Percentiles rank a stretch among this genome's conserved stretches.
phyloP scores from a whole-genome alignment of 2,797 vertebrate species.

The Octomys mimax region DNA sequence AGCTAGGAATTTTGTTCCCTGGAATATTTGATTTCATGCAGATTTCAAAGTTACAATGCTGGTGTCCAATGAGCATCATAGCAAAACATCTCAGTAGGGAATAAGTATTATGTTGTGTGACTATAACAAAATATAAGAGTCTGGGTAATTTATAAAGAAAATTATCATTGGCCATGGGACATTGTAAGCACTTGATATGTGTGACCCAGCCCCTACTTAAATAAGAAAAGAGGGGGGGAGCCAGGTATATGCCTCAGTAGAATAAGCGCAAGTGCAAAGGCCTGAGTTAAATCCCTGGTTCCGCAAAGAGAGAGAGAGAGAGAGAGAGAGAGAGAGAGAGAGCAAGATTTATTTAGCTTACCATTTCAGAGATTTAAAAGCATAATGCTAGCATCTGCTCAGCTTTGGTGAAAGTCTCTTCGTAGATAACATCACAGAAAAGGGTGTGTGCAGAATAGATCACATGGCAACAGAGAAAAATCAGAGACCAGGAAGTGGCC shows the following conservation, averaged over 20 bases:
- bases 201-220: too few species aligned
- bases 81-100: neutral
- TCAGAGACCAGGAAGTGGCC: neutral
- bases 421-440: neutral
- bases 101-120: neutral
- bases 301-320: too few species aligned
- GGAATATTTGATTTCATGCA: conserved; percentile 40
- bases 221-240: too few species aligned
- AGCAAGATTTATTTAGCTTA: neutral
- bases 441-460: neutral
- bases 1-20: neutral
- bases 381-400: neutral
- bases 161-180: too few species aligned
- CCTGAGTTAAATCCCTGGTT: too few species aligned
- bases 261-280: too few species aligned
- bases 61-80: neutral
- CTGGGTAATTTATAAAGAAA: neutral
- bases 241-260: too few species aligned
- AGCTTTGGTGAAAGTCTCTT: neutral
- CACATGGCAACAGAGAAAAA: neutral
- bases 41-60: neutral
- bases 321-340: too few species aligned
- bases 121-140: neutral
- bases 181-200: too few species aligned
- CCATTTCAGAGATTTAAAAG: neutral